Evolutionary conservation across 2,797 vertebrate genomes (phyloP).

Genomic region (Tokudaia muenninki): DNA sequence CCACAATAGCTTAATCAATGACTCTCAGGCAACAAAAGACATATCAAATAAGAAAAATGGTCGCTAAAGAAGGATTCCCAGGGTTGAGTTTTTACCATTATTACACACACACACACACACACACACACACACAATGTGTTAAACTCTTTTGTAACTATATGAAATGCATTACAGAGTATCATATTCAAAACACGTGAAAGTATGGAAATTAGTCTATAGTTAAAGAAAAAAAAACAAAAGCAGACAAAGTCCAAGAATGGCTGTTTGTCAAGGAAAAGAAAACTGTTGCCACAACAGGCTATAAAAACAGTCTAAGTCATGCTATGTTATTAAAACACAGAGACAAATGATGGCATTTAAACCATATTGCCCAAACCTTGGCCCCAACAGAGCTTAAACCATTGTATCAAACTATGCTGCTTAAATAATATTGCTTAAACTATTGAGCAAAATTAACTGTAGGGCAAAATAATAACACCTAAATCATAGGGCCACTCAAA

Average conservation of each 20-base stretch:
- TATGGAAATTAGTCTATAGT: background rate
- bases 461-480: background rate
- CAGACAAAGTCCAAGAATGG: background rate
- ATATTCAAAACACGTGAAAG: background rate
- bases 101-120: background rate
- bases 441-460: background rate
- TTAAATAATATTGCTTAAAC: background rate
- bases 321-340: background rate
- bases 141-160: background rate
- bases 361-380: background rate
- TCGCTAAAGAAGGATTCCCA: background rate
- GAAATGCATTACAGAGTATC: background rate
- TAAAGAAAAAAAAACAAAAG: background rate
- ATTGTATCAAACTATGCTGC: background rate
- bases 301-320: background rate
- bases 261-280: background rate
- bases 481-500: background rate
- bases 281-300: background rate
- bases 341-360: background rate
- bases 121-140: background rate
- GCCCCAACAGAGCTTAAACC: background rate
- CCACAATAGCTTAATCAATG: background rate
- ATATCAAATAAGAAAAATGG: background rate
- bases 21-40: background rate
- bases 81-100: background rate